These are phyloP conservation scores for Polydrusus cervinus DNA, from an alignment of 2,888 invertebrate species.

Conservation along the genomic window DNA sequence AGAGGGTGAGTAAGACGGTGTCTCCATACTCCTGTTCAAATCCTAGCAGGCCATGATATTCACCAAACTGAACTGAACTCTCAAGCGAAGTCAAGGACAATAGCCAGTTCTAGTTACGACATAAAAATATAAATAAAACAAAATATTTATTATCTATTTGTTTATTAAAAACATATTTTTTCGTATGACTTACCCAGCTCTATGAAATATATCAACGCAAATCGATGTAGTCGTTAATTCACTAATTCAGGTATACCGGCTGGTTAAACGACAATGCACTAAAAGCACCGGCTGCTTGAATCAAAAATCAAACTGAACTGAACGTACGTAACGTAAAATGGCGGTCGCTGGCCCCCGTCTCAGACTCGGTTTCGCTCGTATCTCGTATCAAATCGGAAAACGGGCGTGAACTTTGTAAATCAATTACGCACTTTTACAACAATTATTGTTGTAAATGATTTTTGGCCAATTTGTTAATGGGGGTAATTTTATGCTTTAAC, in stretches of 20 bases:
- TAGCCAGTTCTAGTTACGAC: slow-evolving; percentile 7
- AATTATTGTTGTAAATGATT: no score
- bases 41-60: no score
- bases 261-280: neutral
- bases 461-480: no score
- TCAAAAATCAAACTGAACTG: neutral
- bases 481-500: no score
- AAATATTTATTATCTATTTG: neutral
- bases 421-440: no score
- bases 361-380: neutral
- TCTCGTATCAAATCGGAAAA: neutral
- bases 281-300: neutral
- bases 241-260: no score
- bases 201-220: neutral
- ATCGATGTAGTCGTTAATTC: neutral
- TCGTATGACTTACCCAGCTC: slow-evolving; percentile 8
- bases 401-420: neutral
- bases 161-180: neutral
- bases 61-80: no score
- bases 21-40: no score
- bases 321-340: neutral
- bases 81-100: slow-evolving; percentile 22
- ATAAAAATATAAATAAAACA: slow-evolving; percentile 2
- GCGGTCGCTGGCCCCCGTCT: neutral
- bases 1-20: no score